phyloP scores from a whole-genome alignment of 2,888 invertebrate genomes.

The Oithona nana region DNA sequence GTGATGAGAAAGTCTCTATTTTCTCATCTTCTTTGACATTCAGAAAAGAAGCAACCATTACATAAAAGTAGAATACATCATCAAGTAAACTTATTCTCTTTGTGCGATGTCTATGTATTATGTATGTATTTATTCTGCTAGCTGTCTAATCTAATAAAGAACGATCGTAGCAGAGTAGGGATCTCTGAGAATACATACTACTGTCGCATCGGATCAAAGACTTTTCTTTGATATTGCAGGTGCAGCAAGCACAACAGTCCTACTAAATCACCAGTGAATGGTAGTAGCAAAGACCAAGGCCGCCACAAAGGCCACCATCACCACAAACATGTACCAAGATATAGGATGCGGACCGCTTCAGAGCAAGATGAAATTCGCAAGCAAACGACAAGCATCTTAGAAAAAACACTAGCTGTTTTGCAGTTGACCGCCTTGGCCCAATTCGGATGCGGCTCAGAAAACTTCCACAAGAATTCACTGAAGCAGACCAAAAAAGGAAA shows the following conservation, averaged over 20 bases:
- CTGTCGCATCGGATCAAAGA: no score
- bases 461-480: slow-evolving; percentile 51
- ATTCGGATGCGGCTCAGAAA: slow-evolving; percentile 57
- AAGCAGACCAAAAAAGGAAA: slow-evolving; percentile 66
- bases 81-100: no score
- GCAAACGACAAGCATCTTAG: slow-evolving; percentile 54
- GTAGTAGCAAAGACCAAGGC: background rate
- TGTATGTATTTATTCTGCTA: no score
- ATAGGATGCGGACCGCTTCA: background rate
- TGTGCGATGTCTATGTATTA: no score
- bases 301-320: background rate
- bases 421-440: slow-evolving; percentile 84
- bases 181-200: no score
- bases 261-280: background rate
- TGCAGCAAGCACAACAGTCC: slow-evolving; percentile 8
- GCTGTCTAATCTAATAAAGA: no score
- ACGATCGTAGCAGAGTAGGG: no score
- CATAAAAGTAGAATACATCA: no score
- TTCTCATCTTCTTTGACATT: no score
- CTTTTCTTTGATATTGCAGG: no score
- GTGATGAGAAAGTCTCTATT: no score
- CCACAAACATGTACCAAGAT: background rate
- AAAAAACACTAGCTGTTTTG: slow-evolving; percentile 66
- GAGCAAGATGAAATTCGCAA: slow-evolving; percentile 24
- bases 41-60: no score